A percentile compares a stretch with the other conserved stretches of the same genome.
phyloP scores from a whole-genome alignment of 2,797 vertebrate species.

The Sibirionetta formosa region DNA sequence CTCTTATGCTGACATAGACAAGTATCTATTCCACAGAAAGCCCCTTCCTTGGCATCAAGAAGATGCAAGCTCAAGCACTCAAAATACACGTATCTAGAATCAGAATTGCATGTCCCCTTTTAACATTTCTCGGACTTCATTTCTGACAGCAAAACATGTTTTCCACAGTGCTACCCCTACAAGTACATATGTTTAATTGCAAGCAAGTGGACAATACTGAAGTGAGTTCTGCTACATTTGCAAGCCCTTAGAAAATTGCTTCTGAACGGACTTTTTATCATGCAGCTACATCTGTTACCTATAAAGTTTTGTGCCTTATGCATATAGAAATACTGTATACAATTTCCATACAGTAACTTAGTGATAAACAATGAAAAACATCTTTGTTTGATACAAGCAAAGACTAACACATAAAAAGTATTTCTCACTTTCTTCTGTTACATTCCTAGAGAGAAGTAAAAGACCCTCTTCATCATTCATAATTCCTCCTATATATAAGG shows the following conservation, averaged over 20 bases:
- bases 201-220: neutral
- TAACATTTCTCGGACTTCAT: neutral
- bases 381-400: neutral
- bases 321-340: fast-evolving
- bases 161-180: neutral
- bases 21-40: neutral
- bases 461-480: neutral
- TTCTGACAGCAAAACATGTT: neutral
- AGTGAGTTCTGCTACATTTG: fast-evolving
- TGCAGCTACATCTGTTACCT: neutral
- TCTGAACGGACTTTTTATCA: neutral
- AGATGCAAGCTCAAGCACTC: neutral
- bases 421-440: neutral
- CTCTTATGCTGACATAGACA: neutral
- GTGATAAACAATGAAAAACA: neutral
- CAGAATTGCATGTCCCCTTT: neutral
- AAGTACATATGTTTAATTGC: fast-evolving
- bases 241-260: neutral
- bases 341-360: neutral
- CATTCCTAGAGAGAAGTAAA: neutral
- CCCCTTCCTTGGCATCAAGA: neutral
- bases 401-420: neutral
- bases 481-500: neutral
- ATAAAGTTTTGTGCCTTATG: neutral
- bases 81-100: neutral